Evolutionary conservation across 2,113 vertebrate genomes (phyloP).

Genomic region (Ancistrus triradiatus): DNA sequence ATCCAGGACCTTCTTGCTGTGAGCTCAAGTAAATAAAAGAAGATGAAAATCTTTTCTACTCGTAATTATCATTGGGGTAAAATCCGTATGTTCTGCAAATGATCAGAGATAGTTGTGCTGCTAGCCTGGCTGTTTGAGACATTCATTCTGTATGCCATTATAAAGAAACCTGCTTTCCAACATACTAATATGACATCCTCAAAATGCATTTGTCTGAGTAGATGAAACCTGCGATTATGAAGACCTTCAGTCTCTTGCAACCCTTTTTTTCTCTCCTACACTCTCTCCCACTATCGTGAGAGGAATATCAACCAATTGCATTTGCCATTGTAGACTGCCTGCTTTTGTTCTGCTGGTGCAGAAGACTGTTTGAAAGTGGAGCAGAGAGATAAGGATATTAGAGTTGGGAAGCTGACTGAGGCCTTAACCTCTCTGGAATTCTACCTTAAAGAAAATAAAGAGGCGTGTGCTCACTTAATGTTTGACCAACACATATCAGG

Average conservation of each 20-base stretch:
- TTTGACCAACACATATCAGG: conserved; percentile 29
- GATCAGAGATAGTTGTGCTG: too few relatives aligned
- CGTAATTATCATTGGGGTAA: too few relatives aligned
- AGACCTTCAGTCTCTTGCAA: not conserved
- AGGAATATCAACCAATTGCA: conserved; percentile 39
- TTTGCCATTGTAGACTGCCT: conserved; percentile 31
- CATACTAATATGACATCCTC: too few relatives aligned
- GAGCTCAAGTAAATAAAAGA: conserved; percentile 14
- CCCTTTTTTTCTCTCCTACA: not conserved
- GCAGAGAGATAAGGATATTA: conserved; percentile 36
- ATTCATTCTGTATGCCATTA: too few relatives aligned
- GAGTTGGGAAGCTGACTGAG: conserved; percentile 6
- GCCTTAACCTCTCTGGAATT: conserved; percentile 24
- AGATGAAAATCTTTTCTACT: not conserved
- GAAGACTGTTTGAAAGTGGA: conserved; percentile 31
- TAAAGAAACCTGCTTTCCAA: too few relatives aligned
- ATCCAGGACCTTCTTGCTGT: too few relatives aligned
- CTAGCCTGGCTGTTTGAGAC: too few relatives aligned
- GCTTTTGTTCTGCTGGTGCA: conserved; percentile 41
- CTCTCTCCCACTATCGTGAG: conserved; percentile 7
- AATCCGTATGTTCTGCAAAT: too few relatives aligned
- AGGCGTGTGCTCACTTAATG: not conserved
- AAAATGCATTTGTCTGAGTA: conserved; percentile 22
- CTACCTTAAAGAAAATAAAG: conserved; percentile 7
- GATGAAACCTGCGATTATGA: conserved; percentile 2